A percentile compares a stretch with the other conserved stretches of the same genome.
Evolutionary conservation across 2,113 vertebrate genomes (phyloP).

Genomic region (Eulacestoma nigropectus): DNA sequence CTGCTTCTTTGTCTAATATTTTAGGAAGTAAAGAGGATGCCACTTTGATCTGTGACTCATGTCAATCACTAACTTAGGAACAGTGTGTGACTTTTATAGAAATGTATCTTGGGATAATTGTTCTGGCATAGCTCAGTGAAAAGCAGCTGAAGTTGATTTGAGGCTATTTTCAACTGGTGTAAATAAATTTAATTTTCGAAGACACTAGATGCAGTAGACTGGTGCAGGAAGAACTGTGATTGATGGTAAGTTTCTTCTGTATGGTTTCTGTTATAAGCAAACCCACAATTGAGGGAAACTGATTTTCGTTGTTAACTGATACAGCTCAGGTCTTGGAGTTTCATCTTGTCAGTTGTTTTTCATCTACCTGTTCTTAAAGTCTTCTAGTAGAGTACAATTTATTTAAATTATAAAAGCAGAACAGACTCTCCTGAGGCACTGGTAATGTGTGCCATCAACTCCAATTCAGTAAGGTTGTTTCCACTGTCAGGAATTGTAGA

Average conservation of each 20-base stretch:
- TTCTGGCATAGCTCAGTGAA: background rate
- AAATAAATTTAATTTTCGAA: background rate
- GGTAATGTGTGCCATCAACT: accelerated
- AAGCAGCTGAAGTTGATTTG: background rate
- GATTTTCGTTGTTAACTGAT: background rate
- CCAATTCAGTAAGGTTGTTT: background rate
- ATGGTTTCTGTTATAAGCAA: background rate
- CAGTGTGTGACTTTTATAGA: background rate
- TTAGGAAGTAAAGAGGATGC: background rate
- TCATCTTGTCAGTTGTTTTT: background rate
- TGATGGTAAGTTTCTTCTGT: background rate
- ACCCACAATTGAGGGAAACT: accelerated
- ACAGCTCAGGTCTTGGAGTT: background rate
- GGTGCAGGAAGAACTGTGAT: background rate
- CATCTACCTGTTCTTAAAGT: background rate
- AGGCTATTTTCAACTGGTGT: background rate
- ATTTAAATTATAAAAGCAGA: background rate
- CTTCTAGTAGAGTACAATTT: background rate
- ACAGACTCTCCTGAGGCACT: background rate
- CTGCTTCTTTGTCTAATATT: background rate
- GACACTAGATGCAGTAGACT: background rate
- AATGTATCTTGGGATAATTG: background rate
- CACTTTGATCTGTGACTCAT: background rate
- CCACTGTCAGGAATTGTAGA: background rate
- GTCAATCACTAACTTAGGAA: background rate